These are phyloP conservation scores for Psettodes erumei DNA, from an alignment of 2,113 vertebrate genomes.

Conservation along the genomic window DNA sequence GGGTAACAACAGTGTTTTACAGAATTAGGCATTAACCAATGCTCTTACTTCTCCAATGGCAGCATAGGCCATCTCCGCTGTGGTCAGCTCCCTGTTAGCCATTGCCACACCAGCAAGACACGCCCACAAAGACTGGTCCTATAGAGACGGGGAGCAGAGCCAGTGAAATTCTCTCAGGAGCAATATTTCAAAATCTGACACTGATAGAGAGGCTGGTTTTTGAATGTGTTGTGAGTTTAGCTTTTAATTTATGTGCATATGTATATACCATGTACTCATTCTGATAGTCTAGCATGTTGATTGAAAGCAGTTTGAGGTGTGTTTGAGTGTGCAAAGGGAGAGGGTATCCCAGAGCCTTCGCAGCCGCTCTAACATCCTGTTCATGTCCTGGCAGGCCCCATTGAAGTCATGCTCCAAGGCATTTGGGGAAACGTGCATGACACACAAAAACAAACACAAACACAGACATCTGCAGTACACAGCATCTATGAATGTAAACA, in stretches of 20 bases:
- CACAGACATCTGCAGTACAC: conserved; percentile 16
- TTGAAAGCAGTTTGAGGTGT: not conserved
- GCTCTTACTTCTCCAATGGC: conserved; percentile 90
- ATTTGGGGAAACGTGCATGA: conserved; percentile 36
- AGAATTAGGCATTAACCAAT: not conserved
- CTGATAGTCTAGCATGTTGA: not conserved
- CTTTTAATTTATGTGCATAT: not conserved
- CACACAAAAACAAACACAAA: conserved; percentile 30
- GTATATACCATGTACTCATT: not conserved
- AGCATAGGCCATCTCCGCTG: conserved; percentile 93
- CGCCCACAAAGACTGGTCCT: conserved; percentile 94
- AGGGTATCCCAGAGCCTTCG: conserved; percentile 9
- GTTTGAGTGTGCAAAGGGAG: not conserved
- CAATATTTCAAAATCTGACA: not conserved
- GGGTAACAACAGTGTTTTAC: not conserved
- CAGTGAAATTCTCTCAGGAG: not conserved
- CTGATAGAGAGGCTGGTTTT: not conserved
- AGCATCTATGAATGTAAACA: conserved; percentile 47
- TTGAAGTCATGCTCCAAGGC: conserved; percentile 24
- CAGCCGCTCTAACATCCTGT: conserved; percentile 9
- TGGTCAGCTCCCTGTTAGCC: conserved; percentile 88
- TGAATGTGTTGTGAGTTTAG: not conserved
- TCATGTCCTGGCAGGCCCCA: conserved; percentile 25
- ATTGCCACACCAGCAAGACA: conserved; percentile 97
- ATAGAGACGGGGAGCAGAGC: conserved; percentile 16